Base-by-base conservation (phyloP, 2,888 invertebrate genomes). In the Erannis defoliaria region DNA sequence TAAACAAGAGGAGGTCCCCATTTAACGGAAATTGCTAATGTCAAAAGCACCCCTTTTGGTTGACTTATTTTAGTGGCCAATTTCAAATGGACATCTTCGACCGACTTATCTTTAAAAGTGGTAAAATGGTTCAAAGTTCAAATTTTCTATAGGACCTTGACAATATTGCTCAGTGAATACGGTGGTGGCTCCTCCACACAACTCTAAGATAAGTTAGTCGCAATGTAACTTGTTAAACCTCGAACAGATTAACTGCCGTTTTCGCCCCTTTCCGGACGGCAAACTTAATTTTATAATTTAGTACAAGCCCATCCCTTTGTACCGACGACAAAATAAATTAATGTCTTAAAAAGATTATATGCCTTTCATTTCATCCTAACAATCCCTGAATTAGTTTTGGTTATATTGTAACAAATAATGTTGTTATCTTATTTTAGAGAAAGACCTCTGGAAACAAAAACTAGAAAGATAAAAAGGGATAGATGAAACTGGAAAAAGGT, bases 261-360 rank as follows among this genome's bases (percentile, higher is more conserved):
- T 54, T 29, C 26, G 9, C 18, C 42, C 45, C 18, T 45, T 58
- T 37, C 46, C 67, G 57, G 61, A 66, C 60, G 55, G 53, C 38
- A 58, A 53, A 63, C 51, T 50, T 67, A 62, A 68, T 65, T 64
- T 65, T 29, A 31, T 64, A 67, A 67, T 68, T 68, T 70, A 67
- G 64, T 75, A 78, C 72, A 62, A 54, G 67, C 75, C 77, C 73
- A 72, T 76, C 76, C 76, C 75, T 81, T 72, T 81, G 79, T 80
- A 77, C 48, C 77, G 77, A 77, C 59, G 72, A 66, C 62, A 50
- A 73, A 77, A 70, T 77, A 75, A 77, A 76, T 72, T 61, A 65
- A 70, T 71, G 69, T 75, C 71, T 63, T 65, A 69, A 62, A 57
- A 19, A 64, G 37, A 14, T 56, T 48, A 59, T 40, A 31, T 56